Evolutionary conservation across 92 coral and sea anemone genomes (phyloP), one percentile per base, ranked within the genome.

Genomic region (Porites rus): DNA sequence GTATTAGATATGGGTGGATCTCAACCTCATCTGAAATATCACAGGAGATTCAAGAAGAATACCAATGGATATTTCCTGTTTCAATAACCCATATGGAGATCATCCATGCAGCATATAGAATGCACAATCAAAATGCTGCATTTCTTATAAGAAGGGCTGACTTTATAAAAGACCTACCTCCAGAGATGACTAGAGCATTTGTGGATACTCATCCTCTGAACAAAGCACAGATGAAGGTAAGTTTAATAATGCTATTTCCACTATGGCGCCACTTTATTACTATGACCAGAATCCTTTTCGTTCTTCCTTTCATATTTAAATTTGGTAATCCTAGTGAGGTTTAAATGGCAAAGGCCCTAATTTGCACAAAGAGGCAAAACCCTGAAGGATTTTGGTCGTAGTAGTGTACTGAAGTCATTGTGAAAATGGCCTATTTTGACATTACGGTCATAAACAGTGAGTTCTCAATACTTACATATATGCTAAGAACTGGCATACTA

Each of bases 81-180:
- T 93, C 96, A 52, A 93, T 93, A 19, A 93, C 96, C 54, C 96
- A 93, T 76, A 91, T 93, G 96, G 96, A 93, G 76, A 93, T 93
- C 63, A 91, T 88, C 10, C 96, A 91, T 86, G 96, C 94, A 13
- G 96, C 96, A 2, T 91, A 86, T 87, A 85, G 93, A 63, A 78
- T 78, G 64, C 78, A 91, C 31, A 93, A 87, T 80, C 93, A 91
- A 52, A 93, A 93, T 79, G 94, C 96, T 46, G 84, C 92, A 20
- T 93, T 93, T 86, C 87, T 93, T 51, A 14, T 93, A 7, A 88
- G 96, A 79, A 88, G 83, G 13, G 68, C 89, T 78, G 91, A 80
- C 19, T 93, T 93, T 71, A 50, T 93, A 7, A 77, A 53, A 6
- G 75, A 88, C 21, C 78, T 93, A 9, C 96, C 96, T 6, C 65